These are phyloP conservation scores for Oscheius sp. DNA, from an alignment of 1,140 invertebrate genomes.

Conservation along the genomic window DNA sequence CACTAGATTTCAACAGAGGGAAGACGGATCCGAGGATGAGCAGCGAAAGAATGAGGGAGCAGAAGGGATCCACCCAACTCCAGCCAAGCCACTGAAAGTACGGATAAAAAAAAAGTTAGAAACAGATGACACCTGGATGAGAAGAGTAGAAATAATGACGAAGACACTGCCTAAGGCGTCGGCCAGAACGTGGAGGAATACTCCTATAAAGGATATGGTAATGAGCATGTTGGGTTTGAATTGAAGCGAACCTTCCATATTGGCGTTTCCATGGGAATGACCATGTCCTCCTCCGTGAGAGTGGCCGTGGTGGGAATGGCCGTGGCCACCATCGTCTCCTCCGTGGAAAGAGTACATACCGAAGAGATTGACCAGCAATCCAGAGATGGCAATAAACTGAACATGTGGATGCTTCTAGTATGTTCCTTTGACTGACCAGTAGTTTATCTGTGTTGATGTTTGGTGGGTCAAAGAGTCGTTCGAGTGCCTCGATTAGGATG, in stretches of 20 bases:
- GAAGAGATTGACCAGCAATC: conserved; percentile 67
- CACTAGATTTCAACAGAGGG: conserved; percentile 63
- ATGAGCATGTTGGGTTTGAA: conserved; percentile 41
- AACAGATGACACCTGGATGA: conserved; percentile 64
- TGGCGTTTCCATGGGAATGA: conserved; percentile 66
- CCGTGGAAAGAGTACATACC: conserved; percentile 68
- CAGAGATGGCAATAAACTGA: conserved; percentile 67
- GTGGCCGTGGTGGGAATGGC: conserved; percentile 58
- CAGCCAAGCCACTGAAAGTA: conserved; percentile 64
- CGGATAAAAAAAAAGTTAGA: background rate
- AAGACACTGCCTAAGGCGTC: conserved; percentile 70
- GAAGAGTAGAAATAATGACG: conserved; percentile 69
- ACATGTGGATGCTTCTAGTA: conserved; percentile 39
- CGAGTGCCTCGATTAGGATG: conserved; percentile 67
- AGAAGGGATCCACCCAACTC: conserved; percentile 70
- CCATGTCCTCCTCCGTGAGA: conserved; percentile 63
- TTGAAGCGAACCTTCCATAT: conserved; percentile 68
- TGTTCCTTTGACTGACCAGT: conserved; percentile 60
- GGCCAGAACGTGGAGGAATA: conserved; percentile 69
- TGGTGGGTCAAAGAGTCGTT: conserved; percentile 67
- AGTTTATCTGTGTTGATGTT: conserved; percentile 67
- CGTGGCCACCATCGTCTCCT: conserved; percentile 57
- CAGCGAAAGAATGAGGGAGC: conserved; percentile 68
- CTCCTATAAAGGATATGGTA: conserved; percentile 63
- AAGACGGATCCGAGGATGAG: conserved; percentile 68